Base-by-base conservation (phyloP, 2,113 vertebrate species). In the Greenwoodochromis staneri region DNA sequence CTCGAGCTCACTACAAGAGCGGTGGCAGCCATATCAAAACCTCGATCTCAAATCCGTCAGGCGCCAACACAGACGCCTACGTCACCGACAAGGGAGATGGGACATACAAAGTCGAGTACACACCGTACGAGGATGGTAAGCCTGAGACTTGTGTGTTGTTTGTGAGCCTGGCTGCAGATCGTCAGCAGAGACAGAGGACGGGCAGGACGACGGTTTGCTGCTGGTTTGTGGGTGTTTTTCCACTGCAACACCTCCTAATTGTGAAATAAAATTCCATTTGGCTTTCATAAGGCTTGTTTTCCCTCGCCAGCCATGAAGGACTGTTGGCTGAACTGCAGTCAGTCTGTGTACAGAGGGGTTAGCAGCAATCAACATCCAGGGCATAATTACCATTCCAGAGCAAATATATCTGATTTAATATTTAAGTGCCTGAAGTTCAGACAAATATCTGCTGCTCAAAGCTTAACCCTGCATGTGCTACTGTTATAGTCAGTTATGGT, bases 91-190 rank as follows among this genome's bases (percentile, higher is more conserved):
- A 97, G 0, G 97, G 95, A 0, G 98, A 99, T 0, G 98, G 98
- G 51, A 98, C 97, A 21, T 99, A 98, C 96, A 95, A 96, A 0
- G 98, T 98, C 94, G 97, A 98, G 88, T 99, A 98, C 93, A 98
- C 97, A 0, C 96, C 98, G 4, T 98, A 96, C 0, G 98, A 99
- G 84, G 98, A 99, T 0, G 98, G 98, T 99, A 87, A 96, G 91
- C 49, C 24, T 40, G 21, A 31, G 31, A 34, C 12, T 31, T 40
- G 34, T 54, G 19, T 42, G 34, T 24, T 42, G 29, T 47, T 54
- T 19, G 8, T 24, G 36, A 40, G 4, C 4, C 42, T 31, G 14
- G 9, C 42, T 27, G 9, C 42, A 49, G 71, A 78, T 31, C 16
- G 2, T 49, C 24, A 51, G 45, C 27, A 51, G 45, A 31, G 73